Conservation (phyloP, 1,140 invertebrate species). For the Heliconius melpomene region DNA sequence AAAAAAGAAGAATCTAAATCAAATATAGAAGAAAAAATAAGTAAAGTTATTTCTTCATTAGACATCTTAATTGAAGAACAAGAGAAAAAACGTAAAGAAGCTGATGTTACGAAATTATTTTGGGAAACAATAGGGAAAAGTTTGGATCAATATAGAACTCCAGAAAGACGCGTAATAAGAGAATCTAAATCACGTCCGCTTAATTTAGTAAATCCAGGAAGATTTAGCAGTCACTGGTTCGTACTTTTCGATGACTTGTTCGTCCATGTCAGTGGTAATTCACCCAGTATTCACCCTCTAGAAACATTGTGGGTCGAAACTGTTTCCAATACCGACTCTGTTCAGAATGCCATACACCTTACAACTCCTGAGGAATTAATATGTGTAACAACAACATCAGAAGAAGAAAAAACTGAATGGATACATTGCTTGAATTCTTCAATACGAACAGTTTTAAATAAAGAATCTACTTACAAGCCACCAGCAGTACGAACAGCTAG, state of each 20-base stretch:
- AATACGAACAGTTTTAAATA: constrained; percentile 83
- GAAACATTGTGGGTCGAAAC: constrained; percentile 90
- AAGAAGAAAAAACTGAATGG: constrained; percentile 91
- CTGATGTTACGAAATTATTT: constrained; percentile 87
- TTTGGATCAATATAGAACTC: constrained; percentile 84
- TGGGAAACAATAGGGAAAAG: constrained; percentile 88
- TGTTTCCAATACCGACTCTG: constrained; percentile 74
- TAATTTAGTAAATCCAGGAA: constrained; percentile 84
- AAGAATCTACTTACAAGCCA: constrained; percentile 81
- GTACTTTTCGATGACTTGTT: constrained; percentile 89
- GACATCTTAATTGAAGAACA: constrained; percentile 83
- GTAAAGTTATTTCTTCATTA: constrained; percentile 82
- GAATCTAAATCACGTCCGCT: constrained; percentile 89
- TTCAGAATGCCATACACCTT: constrained; percentile 85
- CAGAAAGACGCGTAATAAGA: constrained; percentile 87
- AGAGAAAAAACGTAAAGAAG: constrained; percentile 84
- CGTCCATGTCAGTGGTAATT: constrained; percentile 85
- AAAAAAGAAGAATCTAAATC: constrained; percentile 65
- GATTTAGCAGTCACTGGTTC: constrained; percentile 88
- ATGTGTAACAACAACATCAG: constrained; percentile 83
- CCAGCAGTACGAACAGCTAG: constrained; percentile 86
- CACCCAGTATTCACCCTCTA: constrained; percentile 84
- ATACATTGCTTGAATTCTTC: constrained; percentile 85
- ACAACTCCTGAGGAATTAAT: constrained; percentile 90
- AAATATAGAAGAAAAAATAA: constrained; percentile 71